Evolutionary conservation across 2,797 vertebrate species (phyloP).

Genomic region (Acanthiza pusilla): DNA sequence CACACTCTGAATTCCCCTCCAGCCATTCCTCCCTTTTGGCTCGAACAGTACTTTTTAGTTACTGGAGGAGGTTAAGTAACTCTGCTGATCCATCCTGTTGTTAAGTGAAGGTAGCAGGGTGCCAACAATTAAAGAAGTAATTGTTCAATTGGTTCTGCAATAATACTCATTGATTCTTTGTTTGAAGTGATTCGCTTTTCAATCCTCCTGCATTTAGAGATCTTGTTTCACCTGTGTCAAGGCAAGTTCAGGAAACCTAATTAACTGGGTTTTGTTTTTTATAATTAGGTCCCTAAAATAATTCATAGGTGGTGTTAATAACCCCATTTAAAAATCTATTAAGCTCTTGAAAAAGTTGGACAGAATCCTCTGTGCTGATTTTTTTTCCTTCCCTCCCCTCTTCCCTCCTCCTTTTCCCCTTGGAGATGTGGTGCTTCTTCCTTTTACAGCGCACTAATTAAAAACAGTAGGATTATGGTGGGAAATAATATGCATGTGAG

Average conservation of each 20-base stretch:
- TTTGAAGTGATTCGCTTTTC: conserved; percentile 43
- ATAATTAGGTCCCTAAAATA: conserved; percentile 99
- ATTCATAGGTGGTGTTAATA: conserved; percentile 98
- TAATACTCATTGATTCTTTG: conserved; percentile 12
- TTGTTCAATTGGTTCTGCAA: conserved; percentile 56
- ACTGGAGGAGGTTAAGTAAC: conserved; percentile 23
- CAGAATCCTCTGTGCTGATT: conserved; percentile 34
- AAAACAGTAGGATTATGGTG: conserved; percentile 64
- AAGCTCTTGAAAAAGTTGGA: conserved; percentile 71
- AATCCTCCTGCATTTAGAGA: conserved; percentile 58
- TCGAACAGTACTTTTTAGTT: not conserved
- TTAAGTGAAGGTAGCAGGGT: conserved; percentile 45
- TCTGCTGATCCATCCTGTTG: conserved; percentile 18
- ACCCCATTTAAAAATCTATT: conserved; percentile 89
- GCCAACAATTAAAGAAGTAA: conserved; percentile 60
- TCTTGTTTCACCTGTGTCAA: conserved; percentile 74
- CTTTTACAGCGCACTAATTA: conserved; percentile 57
- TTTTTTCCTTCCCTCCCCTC: not conserved
- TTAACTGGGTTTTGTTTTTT: conserved; percentile 77
- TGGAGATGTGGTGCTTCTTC: conserved; percentile 39
- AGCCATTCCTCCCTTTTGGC: not conserved
- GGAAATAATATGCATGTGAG: conserved; percentile 38
- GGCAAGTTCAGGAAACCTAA: conserved; percentile 72
- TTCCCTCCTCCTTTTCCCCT: conserved; percentile 44
- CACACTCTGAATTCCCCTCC: not conserved